Conservation (phyloP, 2,113 vertebrate species). For the Hippocampus abdominalis region DNA sequence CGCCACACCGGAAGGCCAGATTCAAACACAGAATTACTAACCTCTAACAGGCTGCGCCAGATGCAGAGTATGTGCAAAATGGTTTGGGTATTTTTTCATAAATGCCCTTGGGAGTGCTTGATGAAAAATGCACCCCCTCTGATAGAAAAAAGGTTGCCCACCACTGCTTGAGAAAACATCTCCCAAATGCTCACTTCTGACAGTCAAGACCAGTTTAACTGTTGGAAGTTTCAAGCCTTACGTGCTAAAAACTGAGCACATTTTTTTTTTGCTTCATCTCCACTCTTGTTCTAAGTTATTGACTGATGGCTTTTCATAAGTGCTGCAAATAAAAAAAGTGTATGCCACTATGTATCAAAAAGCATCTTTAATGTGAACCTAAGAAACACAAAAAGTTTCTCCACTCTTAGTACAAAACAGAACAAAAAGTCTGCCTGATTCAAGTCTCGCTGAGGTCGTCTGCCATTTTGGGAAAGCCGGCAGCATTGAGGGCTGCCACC, state of each 20-base stretch:
- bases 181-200: conserved; percentile 40
- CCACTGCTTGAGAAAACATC: conserved; percentile 8
- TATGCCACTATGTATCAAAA: conserved; percentile 70
- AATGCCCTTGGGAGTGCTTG: no score
- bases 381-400: background rate
- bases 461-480: conserved; percentile 80
- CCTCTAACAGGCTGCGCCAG: no score
- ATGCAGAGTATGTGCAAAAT: no score
- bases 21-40: no score
- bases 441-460: conserved; percentile 76
- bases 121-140: no score
- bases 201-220: conserved; percentile 11
- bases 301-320: conserved; percentile 83
- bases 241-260: conserved; percentile 16
- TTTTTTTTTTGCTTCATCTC: conserved; percentile 48
- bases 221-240: conserved; percentile 31
- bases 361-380: conserved; percentile 37
- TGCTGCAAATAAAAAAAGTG: conserved; percentile 64
- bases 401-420: conserved; percentile 20
- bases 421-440: background rate
- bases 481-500: conserved; percentile 74
- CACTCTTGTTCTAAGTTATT: conserved; percentile 75
- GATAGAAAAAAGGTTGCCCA: background rate
- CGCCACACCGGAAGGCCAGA: no score
- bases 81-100: no score